Conservation (phyloP, 2,797 vertebrate species). For the Leptatherina wallacei region DNA sequence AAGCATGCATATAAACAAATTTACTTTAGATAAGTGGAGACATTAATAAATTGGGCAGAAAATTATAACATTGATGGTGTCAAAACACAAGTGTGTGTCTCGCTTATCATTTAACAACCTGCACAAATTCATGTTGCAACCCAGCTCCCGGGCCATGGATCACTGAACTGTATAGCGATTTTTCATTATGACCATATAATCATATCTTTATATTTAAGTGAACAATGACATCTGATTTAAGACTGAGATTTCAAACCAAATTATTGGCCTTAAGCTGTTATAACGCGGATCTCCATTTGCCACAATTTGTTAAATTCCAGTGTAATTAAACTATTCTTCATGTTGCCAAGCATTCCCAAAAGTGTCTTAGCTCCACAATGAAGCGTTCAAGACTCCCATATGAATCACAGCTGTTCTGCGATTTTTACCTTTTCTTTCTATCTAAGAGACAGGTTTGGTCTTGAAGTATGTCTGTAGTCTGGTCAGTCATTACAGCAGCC, state of each 20-base stretch:
- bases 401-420: slow-evolving; percentile 21
- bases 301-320: background rate
- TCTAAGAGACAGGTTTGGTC: slow-evolving; percentile 58
- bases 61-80: background rate
- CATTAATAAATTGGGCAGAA: background rate
- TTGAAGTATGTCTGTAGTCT: slow-evolving; percentile 55
- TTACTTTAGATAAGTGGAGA: background rate
- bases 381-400: slow-evolving; percentile 5
- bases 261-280: background rate
- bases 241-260: background rate
- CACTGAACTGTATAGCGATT: background rate
- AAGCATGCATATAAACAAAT: background rate
- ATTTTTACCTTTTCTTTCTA: slow-evolving; percentile 28
- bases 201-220: background rate
- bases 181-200: background rate
- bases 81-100: background rate
- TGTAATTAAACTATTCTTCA: background rate
- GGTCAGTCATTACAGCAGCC: slow-evolving; percentile 65
- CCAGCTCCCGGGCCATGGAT: background rate
- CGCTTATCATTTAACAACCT: background rate
- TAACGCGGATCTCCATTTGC: background rate
- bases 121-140: background rate
- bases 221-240: background rate
- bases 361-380: background rate
- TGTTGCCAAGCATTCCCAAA: slow-evolving; percentile 19